Evolutionary conservation across 2,888 invertebrate species (phyloP).

Genomic region (Sesia bembeciformis): DNA sequence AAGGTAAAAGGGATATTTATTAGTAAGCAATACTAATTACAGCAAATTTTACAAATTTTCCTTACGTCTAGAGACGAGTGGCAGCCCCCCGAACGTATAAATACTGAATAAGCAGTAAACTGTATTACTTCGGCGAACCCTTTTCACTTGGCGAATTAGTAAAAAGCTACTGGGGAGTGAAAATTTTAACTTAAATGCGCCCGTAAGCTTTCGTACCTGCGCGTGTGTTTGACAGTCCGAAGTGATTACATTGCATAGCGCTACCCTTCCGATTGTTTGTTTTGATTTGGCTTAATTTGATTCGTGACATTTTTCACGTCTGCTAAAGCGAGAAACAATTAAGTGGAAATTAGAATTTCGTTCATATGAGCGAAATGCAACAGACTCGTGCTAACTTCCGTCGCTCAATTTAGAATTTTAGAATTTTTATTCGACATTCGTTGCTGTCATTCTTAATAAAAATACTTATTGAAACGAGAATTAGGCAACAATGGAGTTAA

Average conservation of each 20-base stretch:
- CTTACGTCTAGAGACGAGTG: conserved; percentile 56
- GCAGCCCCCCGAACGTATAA: conserved; percentile 66
- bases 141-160: conserved; percentile 75
- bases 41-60: conserved; percentile 57
- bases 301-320: conserved; percentile 45
- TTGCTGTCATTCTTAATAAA: conserved; percentile 28
- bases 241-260: conserved; percentile 59
- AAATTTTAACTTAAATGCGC: conserved; percentile 72
- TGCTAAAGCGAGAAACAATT: neutral
- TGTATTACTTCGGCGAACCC: conserved; percentile 73
- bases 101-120: conserved; percentile 75
- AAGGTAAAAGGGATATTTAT: too few relatives aligned
- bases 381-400: too few relatives aligned
- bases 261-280: conserved; percentile 64
- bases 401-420: too few relatives aligned
- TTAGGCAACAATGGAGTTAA: conserved; percentile 34
- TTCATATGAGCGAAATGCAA: neutral
- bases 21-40: conserved; percentile 22
- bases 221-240: conserved; percentile 70
- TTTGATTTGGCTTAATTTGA: conserved; percentile 67
- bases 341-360: neutral
- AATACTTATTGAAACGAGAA: conserved; percentile 37
- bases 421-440: neutral
- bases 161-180: conserved; percentile 73
- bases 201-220: conserved; percentile 57